phyloP scores from a whole-genome alignment of 2,797 vertebrate species.

The Chloroceryle inda region DNA sequence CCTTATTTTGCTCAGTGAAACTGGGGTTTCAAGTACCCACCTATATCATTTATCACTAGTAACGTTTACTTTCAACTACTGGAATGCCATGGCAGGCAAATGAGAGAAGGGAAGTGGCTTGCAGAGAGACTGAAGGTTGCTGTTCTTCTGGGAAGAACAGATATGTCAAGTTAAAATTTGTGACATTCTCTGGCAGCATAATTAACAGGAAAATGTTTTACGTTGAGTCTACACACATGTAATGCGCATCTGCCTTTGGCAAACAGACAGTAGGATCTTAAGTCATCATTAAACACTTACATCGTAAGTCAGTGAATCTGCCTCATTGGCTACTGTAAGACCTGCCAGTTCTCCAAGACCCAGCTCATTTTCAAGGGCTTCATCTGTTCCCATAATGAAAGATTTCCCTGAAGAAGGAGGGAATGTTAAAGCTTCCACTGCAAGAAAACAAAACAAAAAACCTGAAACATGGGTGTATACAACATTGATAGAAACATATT shows the following conservation, averaged over 20 bases:
- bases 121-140: neutral
- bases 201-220: neutral
- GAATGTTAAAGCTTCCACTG: constrained; percentile 96
- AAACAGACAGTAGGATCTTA: neutral
- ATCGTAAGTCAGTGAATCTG: constrained; percentile 93
- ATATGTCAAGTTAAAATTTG: neutral
- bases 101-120: neutral
- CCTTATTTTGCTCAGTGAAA: neutral
- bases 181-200: neutral
- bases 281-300: constrained; percentile 83
- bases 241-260: neutral
- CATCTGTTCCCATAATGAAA: constrained; percentile 95
- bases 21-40: neutral
- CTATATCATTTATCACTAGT: neutral
- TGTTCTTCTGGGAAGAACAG: neutral
- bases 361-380: constrained; percentile 93
- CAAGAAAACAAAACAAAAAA: constrained; percentile 43
- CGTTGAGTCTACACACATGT: neutral
- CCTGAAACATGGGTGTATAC: neutral
- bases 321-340: constrained; percentile 98
- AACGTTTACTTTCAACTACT: neutral
- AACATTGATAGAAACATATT: neutral
- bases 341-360: constrained; percentile 96
- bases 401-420: constrained; percentile 95
- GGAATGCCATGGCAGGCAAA: neutral